Conservation (phyloP, 2,888 invertebrate genomes). For the Dicyrtoma fusca region DNA sequence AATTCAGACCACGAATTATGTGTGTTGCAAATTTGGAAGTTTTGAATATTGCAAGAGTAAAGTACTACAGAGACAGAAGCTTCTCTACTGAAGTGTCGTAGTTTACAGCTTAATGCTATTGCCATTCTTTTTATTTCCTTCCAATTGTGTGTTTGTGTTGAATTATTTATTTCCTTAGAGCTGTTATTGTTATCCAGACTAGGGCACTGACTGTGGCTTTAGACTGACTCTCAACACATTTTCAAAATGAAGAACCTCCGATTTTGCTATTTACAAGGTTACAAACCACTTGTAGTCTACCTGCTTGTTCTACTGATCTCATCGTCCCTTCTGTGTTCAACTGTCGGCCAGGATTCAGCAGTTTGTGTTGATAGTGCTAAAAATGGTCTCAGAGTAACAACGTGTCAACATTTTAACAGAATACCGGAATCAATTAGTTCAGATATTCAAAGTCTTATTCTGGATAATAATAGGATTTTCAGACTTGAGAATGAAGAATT, state of each 20-base stretch:
- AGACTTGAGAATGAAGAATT: neutral
- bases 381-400: conserved; percentile 1
- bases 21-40: no score
- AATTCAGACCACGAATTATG: no score
- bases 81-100: no score
- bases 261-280: neutral
- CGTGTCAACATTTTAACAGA: neutral
- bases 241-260: conserved; percentile 8
- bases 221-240: neutral
- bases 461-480: conserved; percentile 8
- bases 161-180: no score
- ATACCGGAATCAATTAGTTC: neutral
- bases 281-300: neutral
- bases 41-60: no score
- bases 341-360: neutral
- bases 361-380: conserved; percentile 2
- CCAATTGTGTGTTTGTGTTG: no score
- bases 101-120: no score
- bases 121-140: no score
- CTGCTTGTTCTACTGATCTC: conserved; percentile 12
- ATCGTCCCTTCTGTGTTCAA: neutral
- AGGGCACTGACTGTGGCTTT: no score
- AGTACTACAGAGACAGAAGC: no score
- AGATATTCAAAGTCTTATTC: conserved; percentile 1
- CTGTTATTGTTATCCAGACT: no score